A percentile compares a stretch with the other conserved stretches of the same genome.
Conservation (phyloP, 2,797 vertebrate species). For the Sebastes itinus region DNA sequence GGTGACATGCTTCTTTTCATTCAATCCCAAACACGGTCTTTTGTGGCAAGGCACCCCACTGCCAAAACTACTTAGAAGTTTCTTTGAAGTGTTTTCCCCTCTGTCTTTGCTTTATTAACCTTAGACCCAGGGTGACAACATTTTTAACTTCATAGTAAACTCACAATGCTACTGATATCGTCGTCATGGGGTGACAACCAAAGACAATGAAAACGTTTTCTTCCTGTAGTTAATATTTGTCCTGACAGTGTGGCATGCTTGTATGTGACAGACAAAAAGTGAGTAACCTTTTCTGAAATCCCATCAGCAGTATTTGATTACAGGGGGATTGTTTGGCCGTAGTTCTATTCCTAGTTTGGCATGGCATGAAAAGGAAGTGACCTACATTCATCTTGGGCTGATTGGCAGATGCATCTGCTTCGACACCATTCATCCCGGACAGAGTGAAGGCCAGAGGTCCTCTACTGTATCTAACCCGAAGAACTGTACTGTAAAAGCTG, state of each 20-base stretch:
- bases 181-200: neutral
- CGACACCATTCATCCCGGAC: constrained; percentile 11
- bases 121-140: constrained; percentile 56
- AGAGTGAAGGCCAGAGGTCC: neutral
- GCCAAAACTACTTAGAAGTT: constrained; percentile 71
- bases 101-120: constrained; percentile 72
- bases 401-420: constrained; percentile 75
- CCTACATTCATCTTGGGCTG: constrained; percentile 66
- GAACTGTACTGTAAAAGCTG: neutral
- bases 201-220: constrained; percentile 2
- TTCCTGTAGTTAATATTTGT: neutral
- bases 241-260: neutral
- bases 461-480: neutral
- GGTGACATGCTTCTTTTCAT: constrained; percentile 74
- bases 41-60: constrained; percentile 71
- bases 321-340: constrained; percentile 32
- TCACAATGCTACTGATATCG: constrained; percentile 1
- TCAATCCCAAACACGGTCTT: constrained; percentile 71
- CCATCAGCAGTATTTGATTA: constrained; percentile 54
- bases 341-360: constrained; percentile 49
- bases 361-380: constrained; percentile 63
- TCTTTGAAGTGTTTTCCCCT: constrained; percentile 70
- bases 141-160: constrained; percentile 49
- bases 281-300: constrained; percentile 33
- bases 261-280: neutral